Evolutionary conservation across 2,888 invertebrate species (phyloP).

Genomic region (Gasteruption jaculator): DNA sequence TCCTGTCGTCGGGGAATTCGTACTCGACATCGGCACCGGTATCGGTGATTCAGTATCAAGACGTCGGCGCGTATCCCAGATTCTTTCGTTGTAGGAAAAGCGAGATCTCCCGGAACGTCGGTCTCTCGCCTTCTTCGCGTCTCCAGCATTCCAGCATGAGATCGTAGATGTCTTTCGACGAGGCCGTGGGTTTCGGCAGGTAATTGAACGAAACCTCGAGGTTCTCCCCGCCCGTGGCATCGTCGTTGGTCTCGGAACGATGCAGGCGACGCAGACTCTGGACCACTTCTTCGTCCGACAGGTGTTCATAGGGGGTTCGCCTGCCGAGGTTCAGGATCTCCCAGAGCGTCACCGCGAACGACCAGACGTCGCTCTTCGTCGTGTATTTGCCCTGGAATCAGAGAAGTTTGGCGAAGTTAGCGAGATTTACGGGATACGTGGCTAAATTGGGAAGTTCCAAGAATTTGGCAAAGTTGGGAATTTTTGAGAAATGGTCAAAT

Average conservation of each 20-base stretch:
- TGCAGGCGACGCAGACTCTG: slow-evolving; percentile 74
- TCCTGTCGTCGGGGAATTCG: slow-evolving; percentile 9
- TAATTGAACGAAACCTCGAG: slow-evolving; percentile 53
- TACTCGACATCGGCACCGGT: too few species aligned
- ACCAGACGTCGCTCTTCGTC: slow-evolving; percentile 88
- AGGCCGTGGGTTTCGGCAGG: slow-evolving; percentile 65
- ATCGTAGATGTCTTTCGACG: slow-evolving; percentile 79
- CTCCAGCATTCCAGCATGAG: slow-evolving; percentile 85
- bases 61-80: slow-evolving; percentile 59
- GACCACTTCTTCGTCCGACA: slow-evolving; percentile 74
- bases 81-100: slow-evolving; percentile 74
- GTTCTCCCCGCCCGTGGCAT: slow-evolving; percentile 23
- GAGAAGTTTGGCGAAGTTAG: too few species aligned
- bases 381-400: slow-evolving; percentile 77
- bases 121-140: slow-evolving; percentile 68
- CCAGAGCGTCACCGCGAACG: slow-evolving; percentile 84
- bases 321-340: slow-evolving; percentile 78
- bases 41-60: slow-evolving; percentile 45
- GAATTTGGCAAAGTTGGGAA: too few species aligned
- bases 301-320: slow-evolving; percentile 71
- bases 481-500: too few species aligned
- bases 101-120: slow-evolving; percentile 77
- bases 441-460: too few species aligned
- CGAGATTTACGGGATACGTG: too few species aligned
- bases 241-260: slow-evolving; percentile 55